Conservation (phyloP, 1,140 invertebrate genomes). For the Uloborus diversus region DNA sequence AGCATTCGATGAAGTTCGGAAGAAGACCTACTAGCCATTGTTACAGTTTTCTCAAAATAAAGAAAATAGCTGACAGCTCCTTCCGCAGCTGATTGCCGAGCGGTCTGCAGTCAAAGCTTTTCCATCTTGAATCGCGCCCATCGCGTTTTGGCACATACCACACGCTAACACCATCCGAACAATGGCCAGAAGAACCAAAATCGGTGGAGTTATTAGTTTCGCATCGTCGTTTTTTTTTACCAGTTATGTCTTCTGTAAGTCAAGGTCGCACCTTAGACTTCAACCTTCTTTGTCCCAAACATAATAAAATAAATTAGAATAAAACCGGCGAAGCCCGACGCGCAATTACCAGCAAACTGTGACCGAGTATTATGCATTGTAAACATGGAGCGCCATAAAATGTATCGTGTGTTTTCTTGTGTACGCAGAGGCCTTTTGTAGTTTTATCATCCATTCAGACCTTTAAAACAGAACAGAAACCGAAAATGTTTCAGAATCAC, state of each 20-base stretch:
- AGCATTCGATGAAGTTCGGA: too few species aligned
- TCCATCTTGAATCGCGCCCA: too few species aligned
- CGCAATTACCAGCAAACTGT: constrained; percentile 50
- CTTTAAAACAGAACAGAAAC: not conserved
- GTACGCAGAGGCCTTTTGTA: too few species aligned
- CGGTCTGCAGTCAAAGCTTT: too few species aligned
- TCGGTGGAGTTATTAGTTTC: constrained; percentile 36
- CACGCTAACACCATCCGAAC: constrained; percentile 12
- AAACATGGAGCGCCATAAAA: constrained; percentile 24
- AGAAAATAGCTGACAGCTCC: too few species aligned
- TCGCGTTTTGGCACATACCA: too few species aligned
- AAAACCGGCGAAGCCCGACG: constrained; percentile 30
- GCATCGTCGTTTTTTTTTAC: constrained; percentile 25
- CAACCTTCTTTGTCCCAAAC: constrained; percentile 24
- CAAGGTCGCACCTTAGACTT: constrained; percentile 39
- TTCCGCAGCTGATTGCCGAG: too few species aligned
- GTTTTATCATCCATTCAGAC: too few species aligned
- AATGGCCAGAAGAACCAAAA: constrained; percentile 8
- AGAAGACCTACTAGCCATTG: too few species aligned
- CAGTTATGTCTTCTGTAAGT: constrained; percentile 54
- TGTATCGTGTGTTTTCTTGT: not conserved
- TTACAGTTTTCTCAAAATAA: too few species aligned
- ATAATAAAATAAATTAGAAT: constrained; percentile 44
- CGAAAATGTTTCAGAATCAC: too few species aligned
- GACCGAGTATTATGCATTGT: constrained; percentile 6